Evolutionary conservation across 2,888 invertebrate species (phyloP).

Genomic region (Alsophila aescularia): DNA sequence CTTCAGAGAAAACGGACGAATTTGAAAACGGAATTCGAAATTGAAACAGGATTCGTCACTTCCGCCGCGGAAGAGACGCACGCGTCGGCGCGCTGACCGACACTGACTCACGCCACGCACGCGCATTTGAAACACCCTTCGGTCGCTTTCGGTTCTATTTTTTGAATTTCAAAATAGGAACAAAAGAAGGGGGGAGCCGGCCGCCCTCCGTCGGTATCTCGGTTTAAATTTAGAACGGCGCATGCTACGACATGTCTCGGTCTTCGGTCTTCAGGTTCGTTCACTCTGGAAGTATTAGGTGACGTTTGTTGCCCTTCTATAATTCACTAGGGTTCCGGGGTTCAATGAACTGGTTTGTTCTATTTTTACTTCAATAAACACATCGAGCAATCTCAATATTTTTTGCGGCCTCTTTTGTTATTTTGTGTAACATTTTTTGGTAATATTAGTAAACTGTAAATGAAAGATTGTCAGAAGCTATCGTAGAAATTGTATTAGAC

Average conservation of each 20-base stretch:
- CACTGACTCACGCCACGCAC: conserved; percentile 78
- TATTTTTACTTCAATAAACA: conserved; percentile 19
- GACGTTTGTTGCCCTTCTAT: conserved; percentile 39
- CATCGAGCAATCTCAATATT: conserved; percentile 8
- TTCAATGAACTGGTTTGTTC: conserved; percentile 25
- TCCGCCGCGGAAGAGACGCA: conserved; percentile 59
- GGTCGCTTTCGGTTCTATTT: conserved; percentile 74
- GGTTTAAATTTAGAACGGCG: conserved; percentile 69
- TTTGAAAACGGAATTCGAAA: conserved; percentile 42
- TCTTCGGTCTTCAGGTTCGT: conserved; percentile 60
- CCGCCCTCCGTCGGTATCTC: conserved; percentile 69
- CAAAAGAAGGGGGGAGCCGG: conserved; percentile 81
- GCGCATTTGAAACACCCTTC: conserved; percentile 70
- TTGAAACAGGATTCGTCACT: conserved; percentile 45
- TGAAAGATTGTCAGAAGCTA: not conserved
- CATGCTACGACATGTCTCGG: conserved; percentile 63
- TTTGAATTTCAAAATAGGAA: conserved; percentile 81
- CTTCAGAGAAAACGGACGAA: conserved; percentile 41
- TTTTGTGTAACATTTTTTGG: not conserved
- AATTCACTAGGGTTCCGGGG: conserved; percentile 31
- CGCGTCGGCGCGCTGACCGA: conserved; percentile 72
- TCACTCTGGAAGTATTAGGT: conserved; percentile 65
- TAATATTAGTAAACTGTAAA: not conserved
- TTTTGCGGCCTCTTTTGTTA: conserved; percentile 13
- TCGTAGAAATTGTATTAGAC: too few relatives aligned